A percentile compares a stretch with the other conserved stretches of the same genome.
These are phyloP conservation scores for Rhaphigaster nebulosa DNA, from an alignment of 2,888 invertebrate genomes.

Conservation along the genomic window DNA sequence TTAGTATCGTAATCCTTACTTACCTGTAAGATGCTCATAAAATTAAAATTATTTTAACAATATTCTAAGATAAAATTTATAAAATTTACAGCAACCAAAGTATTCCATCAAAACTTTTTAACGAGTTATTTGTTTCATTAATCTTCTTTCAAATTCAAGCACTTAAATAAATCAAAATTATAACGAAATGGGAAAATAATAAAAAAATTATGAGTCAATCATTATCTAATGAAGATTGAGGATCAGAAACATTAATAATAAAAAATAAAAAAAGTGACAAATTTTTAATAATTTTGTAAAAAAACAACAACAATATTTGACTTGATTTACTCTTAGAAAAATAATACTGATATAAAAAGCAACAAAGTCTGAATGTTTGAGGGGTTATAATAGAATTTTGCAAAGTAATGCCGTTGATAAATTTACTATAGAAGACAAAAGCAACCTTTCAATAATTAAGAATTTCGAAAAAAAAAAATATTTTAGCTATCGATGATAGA, in stretches of 20 bases:
- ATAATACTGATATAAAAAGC: background rate
- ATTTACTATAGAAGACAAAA: background rate
- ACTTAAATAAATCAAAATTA: background rate
- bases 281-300: no score
- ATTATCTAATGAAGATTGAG: background rate
- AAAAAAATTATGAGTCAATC: background rate
- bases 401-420: background rate
- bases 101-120: background rate
- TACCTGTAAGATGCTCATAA: background rate
- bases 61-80: no score
- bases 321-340: background rate
- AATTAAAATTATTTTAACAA: background rate
- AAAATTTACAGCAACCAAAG: background rate
- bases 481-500: background rate
- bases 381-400: background rate
- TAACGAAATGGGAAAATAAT: background rate
- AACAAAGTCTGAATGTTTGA: background rate
- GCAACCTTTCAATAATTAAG: background rate
- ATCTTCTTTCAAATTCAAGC: background rate
- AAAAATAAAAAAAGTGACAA: no score
- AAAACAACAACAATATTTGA: no score
- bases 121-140: background rate
- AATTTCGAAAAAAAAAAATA: background rate
- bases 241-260: no score
- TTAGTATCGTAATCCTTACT: background rate